phyloP scores from a whole-genome alignment of 2,888 invertebrate species.

The Acronicta psi region DNA sequence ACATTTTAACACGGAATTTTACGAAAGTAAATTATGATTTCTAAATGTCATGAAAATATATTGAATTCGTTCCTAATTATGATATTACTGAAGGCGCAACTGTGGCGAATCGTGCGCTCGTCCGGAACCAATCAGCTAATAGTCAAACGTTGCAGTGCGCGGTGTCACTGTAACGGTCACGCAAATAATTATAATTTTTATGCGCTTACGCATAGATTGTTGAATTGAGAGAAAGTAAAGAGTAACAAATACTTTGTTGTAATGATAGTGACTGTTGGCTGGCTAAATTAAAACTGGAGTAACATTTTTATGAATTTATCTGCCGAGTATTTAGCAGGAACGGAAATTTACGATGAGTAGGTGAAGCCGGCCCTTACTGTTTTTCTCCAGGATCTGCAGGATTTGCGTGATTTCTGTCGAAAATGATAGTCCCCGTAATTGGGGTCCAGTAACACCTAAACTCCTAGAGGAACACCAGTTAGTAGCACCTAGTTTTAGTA shows the following conservation, averaged over 20 bases:
- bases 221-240: conserved; percentile 7
- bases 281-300: too few species aligned
- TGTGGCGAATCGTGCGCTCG: conserved; percentile 43
- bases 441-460: too few species aligned
- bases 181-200: conserved; percentile 21
- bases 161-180: conserved; percentile 23
- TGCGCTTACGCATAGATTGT: neutral
- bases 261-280: too few species aligned
- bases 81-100: conserved; percentile 47
- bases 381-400: too few species aligned
- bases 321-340: too few species aligned
- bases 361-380: too few species aligned
- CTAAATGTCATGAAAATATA: conserved; percentile 30
- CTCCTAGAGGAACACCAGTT: too few species aligned
- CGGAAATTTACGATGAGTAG: too few species aligned
- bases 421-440: too few species aligned
- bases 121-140: conserved; percentile 59
- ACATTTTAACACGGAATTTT: neutral
- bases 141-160: conserved; percentile 30
- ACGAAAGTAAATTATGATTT: conserved; percentile 14
- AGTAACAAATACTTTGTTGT: neutral
- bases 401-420: too few species aligned
- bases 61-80: conserved; percentile 50
- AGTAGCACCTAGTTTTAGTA: too few species aligned
- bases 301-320: too few species aligned